Conservation (phyloP, 2,113 vertebrate species). For the Salvelinus fontinalis region DNA sequence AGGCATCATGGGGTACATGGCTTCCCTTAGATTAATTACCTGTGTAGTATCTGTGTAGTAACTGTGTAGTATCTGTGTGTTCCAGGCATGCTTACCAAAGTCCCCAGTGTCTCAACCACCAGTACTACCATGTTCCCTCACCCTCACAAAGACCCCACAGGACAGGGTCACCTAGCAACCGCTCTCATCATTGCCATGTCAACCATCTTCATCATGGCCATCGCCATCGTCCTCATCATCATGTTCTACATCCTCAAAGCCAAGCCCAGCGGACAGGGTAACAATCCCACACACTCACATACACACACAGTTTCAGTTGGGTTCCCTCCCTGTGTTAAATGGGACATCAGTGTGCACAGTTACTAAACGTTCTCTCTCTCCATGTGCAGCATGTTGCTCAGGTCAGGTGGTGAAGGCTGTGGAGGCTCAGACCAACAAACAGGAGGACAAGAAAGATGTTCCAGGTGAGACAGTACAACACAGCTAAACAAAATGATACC, state of each 20-base stretch:
- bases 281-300: slow-evolving; percentile 29
- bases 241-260: slow-evolving; percentile 98
- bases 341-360: no score
- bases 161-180: slow-evolving; percentile 93
- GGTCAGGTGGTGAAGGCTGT: slow-evolving; percentile 88
- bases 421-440: slow-evolving; percentile 84
- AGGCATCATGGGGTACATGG: no score
- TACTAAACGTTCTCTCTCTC: no score
- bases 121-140: slow-evolving; percentile 87
- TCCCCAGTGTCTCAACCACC: slow-evolving; percentile 73
- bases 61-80: slow-evolving; percentile 19
- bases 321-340: no score
- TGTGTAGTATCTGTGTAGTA: not conserved
- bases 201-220: slow-evolving; percentile 98
- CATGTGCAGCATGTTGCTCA: slow-evolving; percentile 85
- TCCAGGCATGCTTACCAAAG: slow-evolving; percentile 77
- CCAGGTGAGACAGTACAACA: slow-evolving; percentile 73
- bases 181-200: slow-evolving; percentile 99
- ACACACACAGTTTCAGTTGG: slow-evolving; percentile 9
- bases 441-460: slow-evolving; percentile 93
- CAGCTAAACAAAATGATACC: slow-evolving; percentile 20
- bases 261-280: slow-evolving; percentile 90
- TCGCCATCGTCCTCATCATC: slow-evolving; percentile 96
- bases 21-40: no score
- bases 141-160: slow-evolving; percentile 85